A percentile compares a stretch with the other conserved stretches of the same genome.
Conservation (phyloP, 1,140 invertebrate species). For the Pemphigus obesinymphae region DNA sequence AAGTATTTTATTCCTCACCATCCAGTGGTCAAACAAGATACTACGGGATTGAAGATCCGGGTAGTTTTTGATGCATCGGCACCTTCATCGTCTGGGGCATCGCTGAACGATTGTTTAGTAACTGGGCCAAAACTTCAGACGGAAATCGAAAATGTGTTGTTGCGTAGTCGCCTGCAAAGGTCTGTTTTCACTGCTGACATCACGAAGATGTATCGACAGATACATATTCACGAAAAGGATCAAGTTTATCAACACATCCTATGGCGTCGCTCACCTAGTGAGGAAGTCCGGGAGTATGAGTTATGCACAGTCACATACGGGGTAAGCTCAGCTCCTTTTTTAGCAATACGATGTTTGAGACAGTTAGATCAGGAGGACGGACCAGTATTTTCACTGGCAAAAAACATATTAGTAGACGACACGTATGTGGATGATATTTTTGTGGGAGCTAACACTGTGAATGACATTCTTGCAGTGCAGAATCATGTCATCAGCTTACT, state of each 20-base stretch:
- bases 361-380: too few species aligned
- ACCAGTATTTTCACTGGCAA: too few species aligned
- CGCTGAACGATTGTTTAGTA: conserved; percentile 50
- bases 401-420: too few species aligned
- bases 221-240: neutral
- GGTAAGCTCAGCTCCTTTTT: too few species aligned
- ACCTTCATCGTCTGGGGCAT: conserved; percentile 44
- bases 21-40: neutral
- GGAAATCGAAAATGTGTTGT: too few species aligned
- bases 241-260: neutral
- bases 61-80: conserved; percentile 51
- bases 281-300: too few species aligned
- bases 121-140: conserved; percentile 46
- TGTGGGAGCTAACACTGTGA: too few species aligned
- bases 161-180: conserved; percentile 46
- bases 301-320: too few species aligned
- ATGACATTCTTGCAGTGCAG: too few species aligned
- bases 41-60: conserved; percentile 46
- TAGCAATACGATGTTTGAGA: too few species aligned
- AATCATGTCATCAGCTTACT: too few species aligned
- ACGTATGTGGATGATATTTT: too few species aligned
- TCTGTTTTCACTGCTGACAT: neutral
- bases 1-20: conserved; percentile 43
- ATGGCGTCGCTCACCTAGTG: neutral
- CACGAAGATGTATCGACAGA: conserved; percentile 21